phyloP scores from a whole-genome alignment of 2,113 vertebrate genomes.

The Paradisaea rubra region DNA sequence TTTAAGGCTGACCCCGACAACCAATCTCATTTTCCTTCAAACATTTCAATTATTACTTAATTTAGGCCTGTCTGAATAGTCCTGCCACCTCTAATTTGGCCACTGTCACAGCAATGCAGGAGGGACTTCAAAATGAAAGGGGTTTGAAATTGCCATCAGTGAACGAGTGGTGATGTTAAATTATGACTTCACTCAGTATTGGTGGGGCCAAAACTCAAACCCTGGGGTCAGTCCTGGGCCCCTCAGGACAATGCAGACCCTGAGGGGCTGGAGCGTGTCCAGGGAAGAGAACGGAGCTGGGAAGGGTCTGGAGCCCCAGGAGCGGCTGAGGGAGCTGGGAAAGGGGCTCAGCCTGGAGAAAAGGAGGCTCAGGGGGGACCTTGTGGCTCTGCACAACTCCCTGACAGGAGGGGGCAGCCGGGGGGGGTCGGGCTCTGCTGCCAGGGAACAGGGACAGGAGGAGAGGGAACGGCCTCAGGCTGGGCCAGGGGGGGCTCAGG shows the following conservation, averaged over 20 bases:
- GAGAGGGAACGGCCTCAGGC: not conserved
- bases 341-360: not conserved
- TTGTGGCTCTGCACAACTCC: not conserved
- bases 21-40: slow-evolving; percentile 26
- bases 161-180: not conserved
- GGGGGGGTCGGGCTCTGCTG: not conserved
- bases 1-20: not conserved
- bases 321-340: not conserved
- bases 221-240: not conserved
- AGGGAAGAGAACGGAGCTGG: not conserved
- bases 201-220: not conserved
- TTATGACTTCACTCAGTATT: not conserved
- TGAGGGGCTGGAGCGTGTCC: rapidly evolving
- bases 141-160: not conserved
- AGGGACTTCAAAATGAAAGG: not conserved
- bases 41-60: slow-evolving; percentile 2
- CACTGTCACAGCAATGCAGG: not conserved
- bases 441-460: not conserved
- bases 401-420: not conserved
- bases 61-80: not conserved
- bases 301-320: not conserved
- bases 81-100: not conserved
- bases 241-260: no score
- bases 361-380: not conserved
- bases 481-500: not conserved